These are phyloP conservation scores for Mactra quadrangularis DNA, from an alignment of 1,140 invertebrate species.

Conservation along the genomic window DNA sequence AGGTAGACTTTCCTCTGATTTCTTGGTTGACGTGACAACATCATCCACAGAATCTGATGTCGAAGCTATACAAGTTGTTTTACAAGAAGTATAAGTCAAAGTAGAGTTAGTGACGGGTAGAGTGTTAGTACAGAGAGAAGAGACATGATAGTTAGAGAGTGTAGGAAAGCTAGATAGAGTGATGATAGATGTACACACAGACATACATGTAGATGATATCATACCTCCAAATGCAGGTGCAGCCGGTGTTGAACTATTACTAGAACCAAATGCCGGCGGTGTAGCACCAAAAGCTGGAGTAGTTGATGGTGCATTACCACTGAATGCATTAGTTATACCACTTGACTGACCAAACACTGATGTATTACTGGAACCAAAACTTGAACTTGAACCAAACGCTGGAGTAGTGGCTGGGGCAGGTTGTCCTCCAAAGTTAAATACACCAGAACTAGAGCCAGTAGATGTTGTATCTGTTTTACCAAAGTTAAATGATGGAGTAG, in stretches of 20 bases:
- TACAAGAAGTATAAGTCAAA: too few species aligned
- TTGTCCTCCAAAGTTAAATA: constrained; percentile 10
- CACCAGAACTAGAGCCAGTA: not conserved
- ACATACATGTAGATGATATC: not conserved
- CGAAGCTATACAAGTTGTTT: too few species aligned
- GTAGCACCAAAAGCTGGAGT: constrained; percentile 38
- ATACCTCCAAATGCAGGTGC: constrained; percentile 51
- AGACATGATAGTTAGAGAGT: not conserved
- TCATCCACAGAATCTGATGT: too few species aligned
- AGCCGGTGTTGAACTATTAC: not conserved
- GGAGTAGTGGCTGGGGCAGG: constrained; percentile 6
- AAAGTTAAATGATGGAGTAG: constrained; percentile 30
- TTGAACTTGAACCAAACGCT: constrained; percentile 14
- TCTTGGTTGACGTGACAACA: too few species aligned
- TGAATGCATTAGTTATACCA: not conserved
- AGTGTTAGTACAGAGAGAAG: not conserved
- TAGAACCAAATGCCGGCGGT: constrained; percentile 28
- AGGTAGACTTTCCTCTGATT: too few species aligned
- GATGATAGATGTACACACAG: not conserved
- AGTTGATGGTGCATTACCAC: constrained; percentile 38
- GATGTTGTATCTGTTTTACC: not conserved
- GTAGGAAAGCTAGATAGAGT: constrained; percentile 1
- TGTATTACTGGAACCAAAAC: not conserved
- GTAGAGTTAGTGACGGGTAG: not conserved
- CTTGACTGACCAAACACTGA: not conserved